A percentile compares a stretch with the other conserved stretches of the same genome.
Evolutionary conservation across 2,113 vertebrate genomes (phyloP).

Genomic region (Phaethornis superciliosus): DNA sequence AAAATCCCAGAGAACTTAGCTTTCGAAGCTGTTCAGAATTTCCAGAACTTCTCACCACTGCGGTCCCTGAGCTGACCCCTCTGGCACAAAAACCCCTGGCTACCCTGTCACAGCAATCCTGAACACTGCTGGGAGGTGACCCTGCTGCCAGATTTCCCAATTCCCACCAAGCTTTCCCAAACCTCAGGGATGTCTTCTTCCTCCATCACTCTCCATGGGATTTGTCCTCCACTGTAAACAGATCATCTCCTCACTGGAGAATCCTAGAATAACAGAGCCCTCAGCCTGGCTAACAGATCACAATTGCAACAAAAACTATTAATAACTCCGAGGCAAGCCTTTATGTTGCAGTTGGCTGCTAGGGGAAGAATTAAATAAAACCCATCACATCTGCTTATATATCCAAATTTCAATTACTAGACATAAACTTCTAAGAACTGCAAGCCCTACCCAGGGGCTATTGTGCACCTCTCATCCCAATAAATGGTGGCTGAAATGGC

Average conservation of each 20-base stretch:
- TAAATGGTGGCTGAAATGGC: neutral
- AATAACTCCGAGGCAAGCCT: neutral
- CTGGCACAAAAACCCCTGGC: fast-evolving
- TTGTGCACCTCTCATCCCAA: fast-evolving
- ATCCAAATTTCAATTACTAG: neutral
- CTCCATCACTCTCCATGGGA: neutral
- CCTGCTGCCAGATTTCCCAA: neutral
- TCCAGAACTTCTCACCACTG: neutral
- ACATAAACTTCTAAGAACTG: neutral
- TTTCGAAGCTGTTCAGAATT: neutral
- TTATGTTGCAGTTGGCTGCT: neutral
- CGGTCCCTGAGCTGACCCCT: neutral
- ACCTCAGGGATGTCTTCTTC: neutral
- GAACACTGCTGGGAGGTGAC: neutral
- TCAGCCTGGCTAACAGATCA: neutral
- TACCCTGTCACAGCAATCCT: fast-evolving
- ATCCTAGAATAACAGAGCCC: neutral
- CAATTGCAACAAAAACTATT: neutral
- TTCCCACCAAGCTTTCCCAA: neutral
- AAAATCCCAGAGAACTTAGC: neutral
- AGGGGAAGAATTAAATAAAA: neutral
- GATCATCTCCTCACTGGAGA: neutral
- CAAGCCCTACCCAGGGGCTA: neutral
- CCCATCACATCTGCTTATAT: neutral
- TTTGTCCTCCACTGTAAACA: constrained; percentile 8